Percentiles rank a stretch among this genome's conserved stretches.
phyloP scores from a whole-genome alignment of 2,113 vertebrate genomes.

The Phrynocephalus versicolor region DNA sequence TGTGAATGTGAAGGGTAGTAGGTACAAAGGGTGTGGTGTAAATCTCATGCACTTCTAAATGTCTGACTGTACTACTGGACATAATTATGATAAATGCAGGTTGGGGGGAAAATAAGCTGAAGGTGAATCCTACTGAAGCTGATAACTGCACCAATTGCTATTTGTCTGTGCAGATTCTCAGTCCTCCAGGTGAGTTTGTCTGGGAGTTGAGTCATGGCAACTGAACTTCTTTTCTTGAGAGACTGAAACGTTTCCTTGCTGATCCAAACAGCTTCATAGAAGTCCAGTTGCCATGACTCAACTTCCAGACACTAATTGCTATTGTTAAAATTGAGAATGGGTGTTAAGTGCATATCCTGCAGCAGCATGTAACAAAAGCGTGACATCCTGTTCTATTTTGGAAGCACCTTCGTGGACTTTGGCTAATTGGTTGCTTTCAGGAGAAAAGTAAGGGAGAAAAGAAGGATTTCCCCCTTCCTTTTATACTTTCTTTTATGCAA shows the following conservation, averaged over 20 bases:
- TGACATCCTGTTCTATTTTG: neutral
- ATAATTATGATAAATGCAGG: neutral
- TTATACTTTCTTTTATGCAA: neutral
- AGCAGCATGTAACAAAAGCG: neutral
- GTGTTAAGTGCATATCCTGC: neutral
- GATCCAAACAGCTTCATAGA: too few relatives aligned
- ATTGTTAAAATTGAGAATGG: too few relatives aligned
- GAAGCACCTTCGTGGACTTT: neutral
- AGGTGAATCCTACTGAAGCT: fast-evolving
- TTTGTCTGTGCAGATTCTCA: too few relatives aligned
- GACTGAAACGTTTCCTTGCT: too few relatives aligned
- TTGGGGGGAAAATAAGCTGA: slow-evolving; percentile 6
- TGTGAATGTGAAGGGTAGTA: too few relatives aligned
- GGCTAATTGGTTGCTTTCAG: neutral
- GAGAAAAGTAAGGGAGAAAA: neutral
- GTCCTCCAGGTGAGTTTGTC: too few relatives aligned
- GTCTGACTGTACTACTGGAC: slow-evolving; percentile 1
- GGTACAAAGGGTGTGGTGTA: too few relatives aligned
- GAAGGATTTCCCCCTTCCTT: neutral
- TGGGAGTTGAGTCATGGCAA: too few relatives aligned
- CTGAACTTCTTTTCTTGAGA: too few relatives aligned
- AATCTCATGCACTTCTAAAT: too few relatives aligned
- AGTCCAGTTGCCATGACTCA: too few relatives aligned
- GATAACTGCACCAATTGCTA: neutral
- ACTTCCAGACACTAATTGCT: too few relatives aligned